Evolutionary conservation across 2,888 invertebrate genomes (phyloP).

Genomic region (Platycheirus rosarum): DNA sequence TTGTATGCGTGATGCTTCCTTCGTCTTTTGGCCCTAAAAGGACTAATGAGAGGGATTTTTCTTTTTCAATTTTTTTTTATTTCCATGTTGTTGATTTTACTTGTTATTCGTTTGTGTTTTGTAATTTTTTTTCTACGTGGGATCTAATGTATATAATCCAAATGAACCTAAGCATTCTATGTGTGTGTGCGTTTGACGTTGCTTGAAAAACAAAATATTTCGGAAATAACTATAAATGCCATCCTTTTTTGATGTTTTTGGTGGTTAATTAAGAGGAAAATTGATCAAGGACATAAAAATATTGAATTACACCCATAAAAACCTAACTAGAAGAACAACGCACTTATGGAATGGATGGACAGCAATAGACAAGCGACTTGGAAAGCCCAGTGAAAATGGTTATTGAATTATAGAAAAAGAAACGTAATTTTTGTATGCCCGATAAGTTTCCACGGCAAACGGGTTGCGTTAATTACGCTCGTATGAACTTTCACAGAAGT

Average conservation of each 20-base stretch:
- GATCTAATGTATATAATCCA: background rate
- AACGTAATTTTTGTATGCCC: conserved; percentile 17
- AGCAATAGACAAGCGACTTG: conserved; percentile 9
- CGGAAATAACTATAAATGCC: conserved; percentile 6
- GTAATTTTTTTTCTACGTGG: conserved; percentile 5
- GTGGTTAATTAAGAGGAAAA: conserved; percentile 67
- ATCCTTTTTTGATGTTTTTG: conserved; percentile 26
- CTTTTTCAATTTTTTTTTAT: conserved; percentile 34
- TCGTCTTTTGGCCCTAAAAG: conserved; percentile 28
- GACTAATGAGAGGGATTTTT: conserved; percentile 8
- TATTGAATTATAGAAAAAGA: conserved; percentile 38
- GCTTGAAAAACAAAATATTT: conserved; percentile 20
- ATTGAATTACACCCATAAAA: conserved; percentile 49
- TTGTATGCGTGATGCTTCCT: conserved; percentile 32
- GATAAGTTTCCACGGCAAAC: conserved; percentile 40
- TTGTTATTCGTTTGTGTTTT: conserved; percentile 24
- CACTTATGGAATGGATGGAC: conserved; percentile 9
- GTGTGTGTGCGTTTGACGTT: conserved; percentile 5
- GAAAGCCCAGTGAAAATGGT: conserved; percentile 21
- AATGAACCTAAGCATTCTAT: background rate
- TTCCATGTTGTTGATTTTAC: conserved; percentile 38
- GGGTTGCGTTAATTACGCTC: conserved; percentile 41
- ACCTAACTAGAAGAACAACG: conserved; percentile 2
- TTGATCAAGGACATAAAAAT: conserved; percentile 65
- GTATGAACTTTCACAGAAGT: conserved; percentile 26